Conservation (phyloP, 2,113 vertebrate genomes). For the Meles meles region DNA sequence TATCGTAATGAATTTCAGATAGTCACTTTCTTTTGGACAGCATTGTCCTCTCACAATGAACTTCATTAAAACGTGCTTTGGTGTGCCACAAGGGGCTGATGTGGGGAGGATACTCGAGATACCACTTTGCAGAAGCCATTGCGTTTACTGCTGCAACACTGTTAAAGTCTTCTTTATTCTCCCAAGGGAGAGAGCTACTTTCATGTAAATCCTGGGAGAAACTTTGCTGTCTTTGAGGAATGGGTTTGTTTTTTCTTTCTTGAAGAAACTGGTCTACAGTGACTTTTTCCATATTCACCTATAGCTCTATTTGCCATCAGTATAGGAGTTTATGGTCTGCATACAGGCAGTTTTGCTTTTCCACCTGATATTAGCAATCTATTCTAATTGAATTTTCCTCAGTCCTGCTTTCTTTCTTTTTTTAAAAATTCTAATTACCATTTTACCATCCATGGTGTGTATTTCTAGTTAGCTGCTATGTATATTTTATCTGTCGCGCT, state of each 20-base stretch:
- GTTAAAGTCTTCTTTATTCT: neutral
- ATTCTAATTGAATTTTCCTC: neutral
- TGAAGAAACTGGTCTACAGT: neutral
- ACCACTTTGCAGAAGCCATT: neutral
- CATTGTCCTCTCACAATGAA: neutral
- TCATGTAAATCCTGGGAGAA: neutral
- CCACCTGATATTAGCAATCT: neutral
- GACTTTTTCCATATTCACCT: neutral
- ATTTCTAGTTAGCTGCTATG: neutral
- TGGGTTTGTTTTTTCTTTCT: neutral
- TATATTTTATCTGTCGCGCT: neutral
- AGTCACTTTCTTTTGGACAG: neutral
- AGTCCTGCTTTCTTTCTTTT: neutral
- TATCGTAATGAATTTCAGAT: neutral
- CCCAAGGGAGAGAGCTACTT: neutral
- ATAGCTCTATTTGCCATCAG: fast-evolving
- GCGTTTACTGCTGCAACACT: neutral
- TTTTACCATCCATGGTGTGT: neutral
- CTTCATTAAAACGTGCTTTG: neutral
- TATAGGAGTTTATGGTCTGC: neutral
- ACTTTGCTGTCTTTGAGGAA: neutral
- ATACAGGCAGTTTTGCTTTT: neutral
- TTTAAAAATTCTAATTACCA: neutral
- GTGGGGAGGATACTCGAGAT: neutral
- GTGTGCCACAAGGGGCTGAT: neutral